Evolutionary conservation across 2,888 invertebrate genomes (phyloP), one percentile per base, ranked within the genome.

Genomic region (Isoperla grammatica): DNA sequence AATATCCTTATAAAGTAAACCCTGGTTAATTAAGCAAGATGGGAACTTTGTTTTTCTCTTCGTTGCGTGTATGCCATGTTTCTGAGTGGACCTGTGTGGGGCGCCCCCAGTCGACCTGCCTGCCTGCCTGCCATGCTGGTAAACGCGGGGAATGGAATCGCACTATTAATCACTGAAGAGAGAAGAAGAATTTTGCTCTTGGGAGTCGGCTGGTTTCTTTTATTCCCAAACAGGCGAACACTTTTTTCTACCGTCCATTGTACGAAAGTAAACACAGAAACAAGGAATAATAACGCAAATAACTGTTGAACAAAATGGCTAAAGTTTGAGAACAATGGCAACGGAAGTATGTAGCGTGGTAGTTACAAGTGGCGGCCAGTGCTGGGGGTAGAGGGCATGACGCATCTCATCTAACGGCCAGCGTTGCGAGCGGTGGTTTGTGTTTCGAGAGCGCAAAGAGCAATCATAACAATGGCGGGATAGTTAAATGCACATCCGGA

Each of bases 281-380:
- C 39, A 20, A 37, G 53, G 53, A 53, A 53, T 53, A 53, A 53
- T 53, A 53, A 53, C 53, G 20, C 15, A 53, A 53, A 53, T 53
- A 53, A 53, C 53, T 53, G 39, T 37, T 39, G 19, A 15, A 39
- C 53, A 53, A 53, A 53, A 53, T 53, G 53, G 53, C 53, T 39
- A 53, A 53, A 53, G 53, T 53, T 53, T 39, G 15, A 8, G 53
- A 39, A 39, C 53, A 53, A 39, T 39, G 37, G 39, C 35, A 53
- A 19, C 39, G 39, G 39, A 53, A 53, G 53, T 37, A 19, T 2
- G 53, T 45, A 45, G 45, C 45, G 45, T 19, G 37, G 19, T 17
- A n/a, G 13, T 53, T 53, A 53, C 35, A 53, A 53, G 39, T 37
- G 53, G 35, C n/a, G 53, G 53, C 13, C 39, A 29, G 5, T 29